Evolutionary conservation across 1,140 invertebrate genomes (phyloP).

Genomic region (Drosophila sechellia): DNA sequence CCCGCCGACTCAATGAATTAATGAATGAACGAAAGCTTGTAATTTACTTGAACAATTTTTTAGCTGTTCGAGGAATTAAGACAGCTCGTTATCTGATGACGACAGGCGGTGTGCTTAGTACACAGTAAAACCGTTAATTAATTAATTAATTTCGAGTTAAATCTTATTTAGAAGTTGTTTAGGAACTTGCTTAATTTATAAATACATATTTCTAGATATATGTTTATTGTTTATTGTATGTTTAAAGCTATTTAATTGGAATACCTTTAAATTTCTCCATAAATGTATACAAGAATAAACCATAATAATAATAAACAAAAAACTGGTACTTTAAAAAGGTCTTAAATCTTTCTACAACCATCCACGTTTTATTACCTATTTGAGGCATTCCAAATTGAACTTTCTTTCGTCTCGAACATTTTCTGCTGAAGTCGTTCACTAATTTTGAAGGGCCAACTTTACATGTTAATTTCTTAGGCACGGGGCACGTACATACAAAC

Average conservation of each 20-base stretch:
- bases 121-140: background rate
- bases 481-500: constrained; percentile 56
- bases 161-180: constrained; percentile 1
- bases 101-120: background rate
- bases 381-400: background rate
- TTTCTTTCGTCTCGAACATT: constrained; percentile 9
- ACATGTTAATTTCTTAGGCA: constrained; percentile 79
- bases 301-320: too few species aligned
- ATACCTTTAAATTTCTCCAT: too few species aligned
- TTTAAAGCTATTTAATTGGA: too few species aligned
- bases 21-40: constrained; percentile 49
- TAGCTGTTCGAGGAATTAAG: constrained; percentile 15
- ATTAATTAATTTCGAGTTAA: background rate
- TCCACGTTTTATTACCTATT: background rate
- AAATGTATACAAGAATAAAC: too few species aligned
- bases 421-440: constrained; percentile 23
- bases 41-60: constrained; percentile 29
- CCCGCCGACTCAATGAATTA: constrained; percentile 42
- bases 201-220: background rate
- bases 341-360: too few species aligned
- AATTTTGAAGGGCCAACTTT: constrained; percentile 56
- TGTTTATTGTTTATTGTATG: too few species aligned
- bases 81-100: constrained; percentile 10
- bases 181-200: constrained; percentile 3
- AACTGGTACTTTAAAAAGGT: too few species aligned